phyloP scores from a whole-genome alignment of 2,888 invertebrate species.

The Trypoxylon attenuatum region DNA sequence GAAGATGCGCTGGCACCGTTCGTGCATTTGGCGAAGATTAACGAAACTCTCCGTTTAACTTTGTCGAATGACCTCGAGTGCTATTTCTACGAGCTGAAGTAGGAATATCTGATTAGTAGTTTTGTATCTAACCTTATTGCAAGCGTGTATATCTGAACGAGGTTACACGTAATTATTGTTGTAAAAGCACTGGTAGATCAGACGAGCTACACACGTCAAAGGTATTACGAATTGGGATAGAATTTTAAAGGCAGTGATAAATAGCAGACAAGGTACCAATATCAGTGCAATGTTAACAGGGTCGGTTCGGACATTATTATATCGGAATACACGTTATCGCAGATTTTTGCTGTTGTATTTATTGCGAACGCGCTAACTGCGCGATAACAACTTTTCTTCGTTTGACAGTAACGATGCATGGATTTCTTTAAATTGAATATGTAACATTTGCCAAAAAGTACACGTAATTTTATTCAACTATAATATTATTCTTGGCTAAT shows the following conservation, averaged over 20 bases:
- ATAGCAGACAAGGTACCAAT: constrained; percentile 7
- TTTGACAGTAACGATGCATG: not conserved
- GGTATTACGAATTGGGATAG: not conserved
- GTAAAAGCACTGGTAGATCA: not conserved
- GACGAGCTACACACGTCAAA: not conserved
- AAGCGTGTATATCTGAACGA: not conserved
- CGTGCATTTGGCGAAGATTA: constrained; percentile 14
- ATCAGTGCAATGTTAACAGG: not conserved
- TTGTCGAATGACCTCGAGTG: constrained; percentile 15
- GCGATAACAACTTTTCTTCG: not conserved
- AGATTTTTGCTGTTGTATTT: not conserved
- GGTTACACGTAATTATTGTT: not conserved
- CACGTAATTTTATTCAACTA: too few relatives aligned
- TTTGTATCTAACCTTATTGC: not conserved
- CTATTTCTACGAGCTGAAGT: constrained; percentile 10
- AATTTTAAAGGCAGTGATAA: constrained; percentile 13
- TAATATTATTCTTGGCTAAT: too few relatives aligned
- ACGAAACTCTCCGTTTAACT: not conserved
- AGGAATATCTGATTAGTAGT: not conserved
- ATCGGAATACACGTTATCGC: not conserved
- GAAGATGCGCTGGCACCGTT: too few relatives aligned
- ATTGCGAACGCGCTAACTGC: not conserved
- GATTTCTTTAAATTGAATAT: not conserved
- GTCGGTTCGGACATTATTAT: not conserved
- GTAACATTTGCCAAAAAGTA: not conserved